phyloP scores from a whole-genome alignment of 2,888 invertebrate genomes.

The Pandemis heparana region DNA sequence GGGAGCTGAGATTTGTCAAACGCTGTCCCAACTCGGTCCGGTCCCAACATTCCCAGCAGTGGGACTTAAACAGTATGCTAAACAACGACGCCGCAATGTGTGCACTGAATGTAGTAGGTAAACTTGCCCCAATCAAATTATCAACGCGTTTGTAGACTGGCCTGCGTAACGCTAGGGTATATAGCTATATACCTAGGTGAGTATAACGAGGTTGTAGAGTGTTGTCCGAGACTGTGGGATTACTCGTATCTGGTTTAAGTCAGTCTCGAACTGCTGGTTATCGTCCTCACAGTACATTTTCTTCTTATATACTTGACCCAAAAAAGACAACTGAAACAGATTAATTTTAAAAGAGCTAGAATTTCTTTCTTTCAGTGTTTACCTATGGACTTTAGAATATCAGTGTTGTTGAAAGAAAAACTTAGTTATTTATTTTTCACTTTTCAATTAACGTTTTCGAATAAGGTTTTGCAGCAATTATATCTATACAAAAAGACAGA shows the following conservation, averaged over 20 bases:
- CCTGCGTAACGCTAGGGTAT: neutral
- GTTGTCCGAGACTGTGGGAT: no score
- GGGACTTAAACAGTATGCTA: conserved; percentile 39
- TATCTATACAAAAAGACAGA: no score
- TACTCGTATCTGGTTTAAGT: no score
- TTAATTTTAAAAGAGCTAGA: no score
- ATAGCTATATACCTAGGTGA: neutral
- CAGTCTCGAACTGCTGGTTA: neutral
- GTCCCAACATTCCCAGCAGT: conserved; percentile 29
- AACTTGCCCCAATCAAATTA: conserved; percentile 19
- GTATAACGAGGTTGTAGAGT: neutral
- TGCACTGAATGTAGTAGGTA: conserved; percentile 22
- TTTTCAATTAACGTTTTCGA: no score
- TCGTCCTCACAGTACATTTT: neutral
- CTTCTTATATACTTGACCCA: no score
- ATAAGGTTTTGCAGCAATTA: no score
- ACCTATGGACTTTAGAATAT: no score
- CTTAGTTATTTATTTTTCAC: no score
- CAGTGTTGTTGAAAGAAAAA: no score
- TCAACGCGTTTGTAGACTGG: conserved; percentile 5
- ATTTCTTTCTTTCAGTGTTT: no score
- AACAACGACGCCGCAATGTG: conserved; percentile 40
- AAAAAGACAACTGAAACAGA: no score
- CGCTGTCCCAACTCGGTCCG: conserved; percentile 24
- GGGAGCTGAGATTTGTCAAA: conserved; percentile 63